A percentile compares a stretch with the other conserved stretches of the same genome.
These are phyloP conservation scores for Prostheceraeus crozeri DNA, from an alignment of 2,888 invertebrate genomes.

Conservation along the genomic window DNA sequence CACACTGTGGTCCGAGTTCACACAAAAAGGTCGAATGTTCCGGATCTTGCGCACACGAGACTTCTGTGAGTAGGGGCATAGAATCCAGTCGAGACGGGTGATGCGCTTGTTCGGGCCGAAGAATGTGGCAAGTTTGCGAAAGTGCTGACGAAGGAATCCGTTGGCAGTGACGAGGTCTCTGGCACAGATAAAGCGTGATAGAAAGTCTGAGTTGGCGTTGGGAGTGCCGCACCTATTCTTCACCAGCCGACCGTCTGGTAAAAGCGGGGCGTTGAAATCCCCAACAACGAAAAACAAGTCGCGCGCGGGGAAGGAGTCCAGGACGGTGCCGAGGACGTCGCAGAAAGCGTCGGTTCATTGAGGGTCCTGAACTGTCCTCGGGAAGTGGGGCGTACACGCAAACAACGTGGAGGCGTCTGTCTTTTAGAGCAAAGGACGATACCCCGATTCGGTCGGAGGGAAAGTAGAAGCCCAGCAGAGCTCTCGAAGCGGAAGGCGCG, in stretches of 20 bases:
- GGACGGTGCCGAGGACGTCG: conserved; percentile 19
- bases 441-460: conserved; percentile 24
- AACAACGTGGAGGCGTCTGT: conserved; percentile 29
- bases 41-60: conserved; percentile 7
- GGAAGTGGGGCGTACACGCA: conserved; percentile 28
- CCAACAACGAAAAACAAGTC: conserved; percentile 13
- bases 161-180: conserved; percentile 26
- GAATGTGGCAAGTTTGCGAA: conserved; percentile 25
- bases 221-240: conserved; percentile 25
- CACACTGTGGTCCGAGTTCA: conserved; percentile 23
- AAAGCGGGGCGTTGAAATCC: conserved; percentile 27
- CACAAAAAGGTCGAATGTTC: conserved; percentile 5
- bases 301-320: conserved; percentile 22
- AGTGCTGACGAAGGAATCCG: conserved; percentile 11
- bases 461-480: conserved; percentile 32
- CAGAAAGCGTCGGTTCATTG: conserved; percentile 30
- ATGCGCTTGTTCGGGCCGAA: conserved; percentile 21
- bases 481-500: conserved; percentile 15
- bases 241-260: conserved; percentile 25
- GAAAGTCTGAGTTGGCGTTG: conserved; percentile 17
- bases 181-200: conserved; percentile 16
- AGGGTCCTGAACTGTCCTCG: too few species aligned
- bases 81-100: conserved; percentile 28
- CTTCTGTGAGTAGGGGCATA: not conserved
- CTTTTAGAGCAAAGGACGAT: conserved; percentile 32